phyloP scores from a whole-genome alignment of 2,888 invertebrate genomes.

The Lottia scabra region DNA sequence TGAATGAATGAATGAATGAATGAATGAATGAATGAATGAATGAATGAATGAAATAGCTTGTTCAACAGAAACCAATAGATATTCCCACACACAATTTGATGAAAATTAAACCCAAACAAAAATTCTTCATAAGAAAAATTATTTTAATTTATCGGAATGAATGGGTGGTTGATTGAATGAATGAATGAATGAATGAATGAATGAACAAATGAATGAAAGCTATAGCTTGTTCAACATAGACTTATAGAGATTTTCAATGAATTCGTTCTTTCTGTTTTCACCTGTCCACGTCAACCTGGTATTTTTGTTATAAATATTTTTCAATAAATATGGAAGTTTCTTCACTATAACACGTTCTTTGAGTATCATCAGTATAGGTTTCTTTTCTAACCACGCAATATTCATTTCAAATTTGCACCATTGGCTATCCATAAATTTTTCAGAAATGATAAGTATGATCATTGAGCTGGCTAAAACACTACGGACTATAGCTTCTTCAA shows the following conservation, averaged over 20 bases:
- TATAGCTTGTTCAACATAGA: background rate
- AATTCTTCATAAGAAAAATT: too few relatives aligned
- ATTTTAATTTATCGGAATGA: too few relatives aligned
- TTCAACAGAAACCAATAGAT: too few relatives aligned
- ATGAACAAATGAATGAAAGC: background rate
- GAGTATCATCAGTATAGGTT: background rate
- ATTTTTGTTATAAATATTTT: background rate
- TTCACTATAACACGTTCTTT: background rate
- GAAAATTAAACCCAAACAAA: too few relatives aligned
- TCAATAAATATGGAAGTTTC: background rate
- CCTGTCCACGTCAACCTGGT: background rate
- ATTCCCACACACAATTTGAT: too few relatives aligned
- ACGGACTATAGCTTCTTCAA: background rate
- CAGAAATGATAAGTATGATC: background rate
- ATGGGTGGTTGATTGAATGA: too few relatives aligned
- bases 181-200: too few relatives aligned
- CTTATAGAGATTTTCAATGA: background rate
- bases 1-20: too few relatives aligned
- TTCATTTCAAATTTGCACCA: background rate
- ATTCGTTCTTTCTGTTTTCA: background rate
- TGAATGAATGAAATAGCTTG: too few relatives aligned
- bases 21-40: too few relatives aligned
- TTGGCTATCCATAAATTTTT: slow-evolving; percentile 1
- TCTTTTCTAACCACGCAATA: background rate
- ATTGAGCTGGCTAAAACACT: background rate